Conservation (phyloP, 2,888 invertebrate species). For the Latrodectus hesperus region DNA sequence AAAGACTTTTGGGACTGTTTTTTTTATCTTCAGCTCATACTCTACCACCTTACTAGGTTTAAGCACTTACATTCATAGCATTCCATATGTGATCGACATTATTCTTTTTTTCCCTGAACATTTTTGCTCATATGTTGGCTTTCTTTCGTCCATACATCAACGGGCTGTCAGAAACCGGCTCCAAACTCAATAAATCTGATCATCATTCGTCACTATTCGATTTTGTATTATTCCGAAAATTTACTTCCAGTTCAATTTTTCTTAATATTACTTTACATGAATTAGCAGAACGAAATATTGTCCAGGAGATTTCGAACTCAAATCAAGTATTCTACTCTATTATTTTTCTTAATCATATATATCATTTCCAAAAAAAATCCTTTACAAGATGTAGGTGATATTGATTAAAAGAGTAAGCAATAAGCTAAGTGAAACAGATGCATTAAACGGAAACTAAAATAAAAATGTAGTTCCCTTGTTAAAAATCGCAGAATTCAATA, state of each 20-base stretch:
- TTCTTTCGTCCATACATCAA: conserved; percentile 49
- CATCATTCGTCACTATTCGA: conserved; percentile 30
- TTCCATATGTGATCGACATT: conserved; percentile 14
- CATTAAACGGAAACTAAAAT: no score
- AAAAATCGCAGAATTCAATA: no score
- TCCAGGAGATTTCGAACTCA: no score
- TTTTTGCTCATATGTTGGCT: background rate
- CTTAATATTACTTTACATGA: background rate
- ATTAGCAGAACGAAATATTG: background rate
- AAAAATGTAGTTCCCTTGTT: no score
- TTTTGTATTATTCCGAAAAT: conserved; percentile 37
- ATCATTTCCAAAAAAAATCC: no score
- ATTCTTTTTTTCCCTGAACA: conserved; percentile 13
- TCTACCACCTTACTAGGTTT: background rate
- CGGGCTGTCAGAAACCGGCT: conserved; percentile 46
- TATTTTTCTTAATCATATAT: no score
- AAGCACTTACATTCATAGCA: conserved; percentile 32
- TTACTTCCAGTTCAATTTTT: conserved; percentile 23
- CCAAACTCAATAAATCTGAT: conserved; percentile 49
- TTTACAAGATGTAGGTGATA: no score
- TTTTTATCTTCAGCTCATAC: background rate
- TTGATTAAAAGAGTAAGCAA: no score
- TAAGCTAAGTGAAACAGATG: no score
- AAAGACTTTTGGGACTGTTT: background rate
- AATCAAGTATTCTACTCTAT: no score